phyloP scores from a whole-genome alignment of 2,888 invertebrate genomes.

The Leptopilina myrica region DNA sequence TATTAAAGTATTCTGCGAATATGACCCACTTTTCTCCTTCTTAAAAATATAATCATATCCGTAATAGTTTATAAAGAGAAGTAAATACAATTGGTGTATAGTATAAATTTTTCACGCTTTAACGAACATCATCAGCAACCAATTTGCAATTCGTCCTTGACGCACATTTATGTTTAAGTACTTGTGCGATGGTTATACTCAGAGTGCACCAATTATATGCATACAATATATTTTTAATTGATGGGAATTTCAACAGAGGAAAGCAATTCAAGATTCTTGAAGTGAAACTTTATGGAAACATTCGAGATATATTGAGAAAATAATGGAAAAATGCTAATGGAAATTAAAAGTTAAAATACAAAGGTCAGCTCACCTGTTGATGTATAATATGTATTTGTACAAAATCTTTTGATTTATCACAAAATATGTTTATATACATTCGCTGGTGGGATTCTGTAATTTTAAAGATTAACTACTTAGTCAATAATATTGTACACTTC shows the following conservation, averaged over 20 bases:
- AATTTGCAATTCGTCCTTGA: neutral
- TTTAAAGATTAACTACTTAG: conserved; percentile 23
- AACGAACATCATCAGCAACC: conserved; percentile 8
- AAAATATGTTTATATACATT: neutral
- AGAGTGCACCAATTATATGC: neutral
- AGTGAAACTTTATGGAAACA: conserved; percentile 1
- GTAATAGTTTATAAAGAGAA: neutral
- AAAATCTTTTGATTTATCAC: conserved; percentile 22
- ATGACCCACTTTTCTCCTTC: conserved; percentile 3
- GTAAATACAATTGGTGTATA: neutral
- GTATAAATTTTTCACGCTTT: conserved; percentile 7
- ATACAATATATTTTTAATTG: neutral
- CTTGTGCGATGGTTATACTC: neutral
- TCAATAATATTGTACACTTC: conserved; percentile 2
- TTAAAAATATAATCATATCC: neutral
- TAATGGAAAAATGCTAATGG: conserved; percentile 1
- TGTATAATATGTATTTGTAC: conserved; percentile 5
- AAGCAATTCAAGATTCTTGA: neutral
- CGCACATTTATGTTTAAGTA: neutral
- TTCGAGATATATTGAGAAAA: too few species aligned
- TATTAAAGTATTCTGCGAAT: neutral
- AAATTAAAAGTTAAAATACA: conserved; percentile 19
- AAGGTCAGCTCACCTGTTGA: neutral
- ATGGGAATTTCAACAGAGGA: neutral
- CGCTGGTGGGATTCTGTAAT: conserved; percentile 5